Percentiles rank a stretch among this genome's conserved stretches.
Evolutionary conservation across 2,797 vertebrate genomes (phyloP).

Genomic region (Smutsia gigantea): DNA sequence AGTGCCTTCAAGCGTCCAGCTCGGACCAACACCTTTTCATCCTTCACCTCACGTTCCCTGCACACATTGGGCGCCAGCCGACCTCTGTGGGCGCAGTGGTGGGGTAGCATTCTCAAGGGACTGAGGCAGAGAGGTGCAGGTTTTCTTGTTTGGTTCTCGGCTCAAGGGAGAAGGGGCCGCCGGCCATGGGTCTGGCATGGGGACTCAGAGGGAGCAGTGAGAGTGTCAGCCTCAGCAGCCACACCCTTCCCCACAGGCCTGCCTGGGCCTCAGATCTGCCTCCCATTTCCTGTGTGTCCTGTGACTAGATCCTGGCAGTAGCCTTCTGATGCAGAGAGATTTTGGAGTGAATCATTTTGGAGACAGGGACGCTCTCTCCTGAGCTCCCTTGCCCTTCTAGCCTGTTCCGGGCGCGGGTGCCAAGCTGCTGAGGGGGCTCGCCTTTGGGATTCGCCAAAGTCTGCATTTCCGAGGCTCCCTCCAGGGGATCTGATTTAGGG

Average conservation of each 20-base stretch:
- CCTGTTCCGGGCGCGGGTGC: background rate
- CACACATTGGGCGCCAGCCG: background rate
- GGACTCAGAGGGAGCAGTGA: background rate
- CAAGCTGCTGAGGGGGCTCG: too few relatives aligned
- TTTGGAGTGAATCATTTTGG: background rate
- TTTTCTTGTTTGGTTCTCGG: background rate
- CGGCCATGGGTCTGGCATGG: background rate
- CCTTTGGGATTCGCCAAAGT: rapidly evolving
- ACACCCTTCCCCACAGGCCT: background rate
- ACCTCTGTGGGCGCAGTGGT: background rate
- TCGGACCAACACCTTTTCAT: background rate
- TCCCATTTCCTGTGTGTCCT: background rate
- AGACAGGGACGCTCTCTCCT: background rate
- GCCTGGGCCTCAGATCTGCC: background rate
- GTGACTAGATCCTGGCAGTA: background rate
- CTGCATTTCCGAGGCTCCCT: background rate
- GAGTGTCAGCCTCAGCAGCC: background rate
- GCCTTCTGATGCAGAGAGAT: background rate
- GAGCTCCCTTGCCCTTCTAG: background rate
- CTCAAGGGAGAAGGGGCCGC: background rate
- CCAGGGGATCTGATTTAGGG: background rate
- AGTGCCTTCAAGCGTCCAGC: background rate
- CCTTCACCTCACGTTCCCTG: rapidly evolving
- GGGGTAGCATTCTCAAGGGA: background rate
- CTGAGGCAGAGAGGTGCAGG: background rate